Conservation (phyloP, 92 coral and sea anemone species). For the Anthopleura xanthogrammica region DNA sequence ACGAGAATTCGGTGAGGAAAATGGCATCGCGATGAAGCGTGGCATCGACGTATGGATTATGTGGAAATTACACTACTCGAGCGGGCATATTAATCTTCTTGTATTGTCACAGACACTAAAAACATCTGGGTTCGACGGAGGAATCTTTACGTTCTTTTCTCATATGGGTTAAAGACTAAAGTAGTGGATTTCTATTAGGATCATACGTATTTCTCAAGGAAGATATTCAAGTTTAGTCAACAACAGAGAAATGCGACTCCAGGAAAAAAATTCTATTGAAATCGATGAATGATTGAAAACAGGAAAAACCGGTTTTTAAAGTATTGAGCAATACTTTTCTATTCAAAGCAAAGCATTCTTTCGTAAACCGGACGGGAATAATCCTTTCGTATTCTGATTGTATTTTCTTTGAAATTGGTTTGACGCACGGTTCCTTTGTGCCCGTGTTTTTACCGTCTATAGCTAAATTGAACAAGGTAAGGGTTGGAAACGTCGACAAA, state of each 20-base stretch:
- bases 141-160: constrained; percentile 13
- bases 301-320: constrained; percentile 45
- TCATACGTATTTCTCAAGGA: constrained; percentile 3
- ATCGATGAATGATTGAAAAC: constrained; percentile 26
- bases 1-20: constrained; percentile 6
- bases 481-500: not conserved
- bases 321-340: constrained; percentile 40
- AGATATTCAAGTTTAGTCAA: not conserved
- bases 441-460: not conserved
- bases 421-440: constrained; percentile 22
- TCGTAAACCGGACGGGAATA: constrained; percentile 39
- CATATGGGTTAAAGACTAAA: constrained; percentile 20
- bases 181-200: constrained; percentile 31
- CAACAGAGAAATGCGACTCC: constrained; percentile 28
- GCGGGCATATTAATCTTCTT: constrained; percentile 16
- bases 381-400: constrained; percentile 27
- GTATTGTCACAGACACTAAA: not conserved
- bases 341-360: constrained; percentile 25
- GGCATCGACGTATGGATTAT: constrained; percentile 14
- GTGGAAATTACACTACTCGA: constrained; percentile 3
- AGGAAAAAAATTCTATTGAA: constrained; percentile 12
- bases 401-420: constrained; percentile 14
- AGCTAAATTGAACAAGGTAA: not conserved
- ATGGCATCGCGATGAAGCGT: constrained; percentile 2
- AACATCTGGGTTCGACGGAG: constrained; percentile 16